These are phyloP conservation scores for Arion vulgaris DNA, from an alignment of 1,140 invertebrate genomes.

Conservation along the genomic window DNA sequence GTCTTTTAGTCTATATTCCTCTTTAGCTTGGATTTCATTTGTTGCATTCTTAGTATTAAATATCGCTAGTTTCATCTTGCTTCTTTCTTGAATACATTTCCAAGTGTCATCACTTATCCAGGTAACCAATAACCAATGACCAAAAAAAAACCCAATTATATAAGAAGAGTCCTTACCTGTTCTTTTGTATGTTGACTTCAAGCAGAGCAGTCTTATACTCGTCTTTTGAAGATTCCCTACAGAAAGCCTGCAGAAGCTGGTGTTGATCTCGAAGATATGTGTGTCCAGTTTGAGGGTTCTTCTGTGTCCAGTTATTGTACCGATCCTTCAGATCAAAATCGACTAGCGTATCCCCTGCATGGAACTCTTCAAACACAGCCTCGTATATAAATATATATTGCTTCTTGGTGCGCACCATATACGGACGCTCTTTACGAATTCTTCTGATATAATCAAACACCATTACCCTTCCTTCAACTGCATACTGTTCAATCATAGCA, in stretches of 20 bases:
- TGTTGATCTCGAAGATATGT: conserved; percentile 67
- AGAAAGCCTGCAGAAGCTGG: conserved; percentile 55
- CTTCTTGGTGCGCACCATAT: conserved; percentile 68
- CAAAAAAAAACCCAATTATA: too few relatives aligned
- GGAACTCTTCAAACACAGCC: conserved; percentile 64
- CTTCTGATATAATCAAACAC: conserved; percentile 63
- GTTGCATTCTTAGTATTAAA: too few relatives aligned
- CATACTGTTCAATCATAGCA: conserved; percentile 63
- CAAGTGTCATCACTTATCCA: too few relatives aligned
- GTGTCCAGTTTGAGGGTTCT: conserved; percentile 57
- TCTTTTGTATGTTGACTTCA: conserved; percentile 59
- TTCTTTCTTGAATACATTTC: too few relatives aligned
- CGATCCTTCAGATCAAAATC: conserved; percentile 55
- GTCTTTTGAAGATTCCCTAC: conserved; percentile 43
- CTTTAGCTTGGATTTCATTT: too few relatives aligned
- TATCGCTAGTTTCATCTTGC: too few relatives aligned
- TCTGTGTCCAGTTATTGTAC: conserved; percentile 56
- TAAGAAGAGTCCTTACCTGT: conserved; percentile 51
- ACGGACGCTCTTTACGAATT: conserved; percentile 61
- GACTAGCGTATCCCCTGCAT: conserved; percentile 56
- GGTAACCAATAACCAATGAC: too few relatives aligned
- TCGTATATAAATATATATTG: conserved; percentile 71
- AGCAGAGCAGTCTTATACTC: conserved; percentile 50
- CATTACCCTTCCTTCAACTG: conserved; percentile 63
- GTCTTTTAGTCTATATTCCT: too few relatives aligned